Evolutionary conservation across 2,888 invertebrate species (phyloP).

Genomic region (Zaprionus bogoriensis): DNA sequence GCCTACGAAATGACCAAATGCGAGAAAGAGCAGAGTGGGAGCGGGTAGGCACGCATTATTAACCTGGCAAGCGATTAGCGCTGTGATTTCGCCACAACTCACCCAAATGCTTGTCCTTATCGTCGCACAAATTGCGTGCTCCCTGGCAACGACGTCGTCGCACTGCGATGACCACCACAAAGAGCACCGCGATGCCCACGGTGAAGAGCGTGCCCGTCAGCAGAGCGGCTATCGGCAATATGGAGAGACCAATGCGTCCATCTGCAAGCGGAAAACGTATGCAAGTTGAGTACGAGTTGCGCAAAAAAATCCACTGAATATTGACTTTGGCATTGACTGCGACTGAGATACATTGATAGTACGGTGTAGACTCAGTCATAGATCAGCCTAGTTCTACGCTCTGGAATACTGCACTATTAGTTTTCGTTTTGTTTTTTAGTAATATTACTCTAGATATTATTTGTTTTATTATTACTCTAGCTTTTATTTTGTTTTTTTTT

Average conservation of each 20-base stretch:
- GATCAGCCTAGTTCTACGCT: too few relatives aligned
- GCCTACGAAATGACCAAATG: slow-evolving; percentile 66
- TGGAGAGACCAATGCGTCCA: slow-evolving; percentile 87
- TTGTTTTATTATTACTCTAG: too few relatives aligned
- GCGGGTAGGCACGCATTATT: not conserved
- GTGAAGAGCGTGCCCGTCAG: slow-evolving; percentile 87
- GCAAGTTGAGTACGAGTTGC: too few relatives aligned
- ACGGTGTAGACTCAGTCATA: too few relatives aligned
- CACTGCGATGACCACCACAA: slow-evolving; percentile 87
- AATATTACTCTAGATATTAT: too few relatives aligned
- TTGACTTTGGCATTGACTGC: too few relatives aligned
- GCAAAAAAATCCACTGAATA: not conserved
- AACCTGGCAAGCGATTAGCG: slow-evolving; percentile 1
- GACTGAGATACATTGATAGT: too few relatives aligned
- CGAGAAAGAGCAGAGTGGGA: not conserved
- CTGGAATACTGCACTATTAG: too few relatives aligned
- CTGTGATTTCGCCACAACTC: slow-evolving; percentile 29
- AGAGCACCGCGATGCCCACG: slow-evolving; percentile 86
- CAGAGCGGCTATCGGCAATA: slow-evolving; percentile 88
- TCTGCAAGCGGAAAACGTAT: slow-evolving; percentile 82
- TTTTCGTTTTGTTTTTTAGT: too few relatives aligned
- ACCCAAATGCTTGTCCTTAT: slow-evolving; percentile 83
- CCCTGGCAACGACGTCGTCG: slow-evolving; percentile 85
- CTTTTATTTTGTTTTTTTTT: too few relatives aligned
- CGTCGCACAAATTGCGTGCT: slow-evolving; percentile 84